Percentiles rank a stretch among this genome's conserved stretches.
phyloP scores from a whole-genome alignment of 2,797 vertebrate species.

The Ciconia nigra region DNA sequence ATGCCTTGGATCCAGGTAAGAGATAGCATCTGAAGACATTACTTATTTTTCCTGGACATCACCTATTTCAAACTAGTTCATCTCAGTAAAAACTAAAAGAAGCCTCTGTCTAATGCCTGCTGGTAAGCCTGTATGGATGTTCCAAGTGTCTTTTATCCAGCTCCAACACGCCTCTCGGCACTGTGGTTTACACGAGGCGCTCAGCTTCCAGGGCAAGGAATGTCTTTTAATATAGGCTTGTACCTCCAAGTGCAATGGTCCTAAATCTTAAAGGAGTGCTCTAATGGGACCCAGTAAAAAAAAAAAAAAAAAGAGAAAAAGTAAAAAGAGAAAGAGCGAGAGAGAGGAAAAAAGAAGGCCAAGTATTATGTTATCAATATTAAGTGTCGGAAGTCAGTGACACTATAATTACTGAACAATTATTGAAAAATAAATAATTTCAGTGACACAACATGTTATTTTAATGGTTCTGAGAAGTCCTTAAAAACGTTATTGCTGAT shows the following conservation, averaged over 20 bases:
- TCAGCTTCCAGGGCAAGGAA: not conserved
- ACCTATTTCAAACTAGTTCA: not conserved
- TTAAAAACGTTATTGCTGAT: not conserved
- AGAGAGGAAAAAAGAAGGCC: not conserved
- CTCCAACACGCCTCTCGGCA: fast-evolving
- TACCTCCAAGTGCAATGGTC: not conserved
- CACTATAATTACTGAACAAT: not conserved
- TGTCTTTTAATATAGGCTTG: not conserved
- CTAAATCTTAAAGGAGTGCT: not conserved
- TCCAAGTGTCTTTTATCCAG: not conserved
- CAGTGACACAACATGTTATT: not conserved
- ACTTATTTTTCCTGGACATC: not conserved
- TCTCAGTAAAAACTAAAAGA: not conserved
- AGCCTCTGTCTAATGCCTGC: not conserved
- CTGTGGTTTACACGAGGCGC: fast-evolving
- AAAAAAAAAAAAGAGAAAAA: not conserved
- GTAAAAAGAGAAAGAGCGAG: not conserved
- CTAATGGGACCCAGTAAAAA: not conserved
- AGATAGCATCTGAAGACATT: not conserved
- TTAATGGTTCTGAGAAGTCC: not conserved
- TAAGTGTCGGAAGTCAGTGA: not conserved
- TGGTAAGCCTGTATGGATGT: not conserved
- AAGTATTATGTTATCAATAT: not conserved
- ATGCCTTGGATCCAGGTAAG: not conserved
- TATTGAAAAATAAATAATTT: not conserved